A percentile compares a stretch with the other conserved stretches of the same genome.
Conservation (phyloP, 2,888 invertebrate genomes). For the Mythimna pallens region DNA sequence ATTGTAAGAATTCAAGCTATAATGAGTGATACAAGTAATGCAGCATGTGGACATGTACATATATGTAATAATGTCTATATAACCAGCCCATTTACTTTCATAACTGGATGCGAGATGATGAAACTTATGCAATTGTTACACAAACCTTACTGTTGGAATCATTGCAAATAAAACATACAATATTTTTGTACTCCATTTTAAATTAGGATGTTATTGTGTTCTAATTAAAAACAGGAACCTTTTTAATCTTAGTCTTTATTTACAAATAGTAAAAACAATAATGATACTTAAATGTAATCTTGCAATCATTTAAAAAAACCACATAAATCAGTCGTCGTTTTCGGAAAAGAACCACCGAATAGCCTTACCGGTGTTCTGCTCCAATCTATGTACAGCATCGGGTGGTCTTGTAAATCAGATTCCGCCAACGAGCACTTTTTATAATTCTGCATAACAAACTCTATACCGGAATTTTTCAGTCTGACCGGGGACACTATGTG, state of each 20-base stretch:
- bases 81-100: slow-evolving; percentile 12
- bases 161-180: slow-evolving; percentile 10
- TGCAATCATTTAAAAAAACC: slow-evolving; percentile 81
- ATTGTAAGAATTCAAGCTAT: slow-evolving; percentile 16
- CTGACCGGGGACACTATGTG: slow-evolving; percentile 81
- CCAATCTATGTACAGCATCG: slow-evolving; percentile 91
- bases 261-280: slow-evolving; percentile 18
- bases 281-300: background rate
- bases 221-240: slow-evolving; percentile 7
- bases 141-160: background rate
- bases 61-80: slow-evolving; percentile 8
- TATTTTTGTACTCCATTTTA: background rate
- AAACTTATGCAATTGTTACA: slow-evolving; percentile 28
- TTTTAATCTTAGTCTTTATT: slow-evolving; percentile 25
- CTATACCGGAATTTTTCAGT: slow-evolving; percentile 78
- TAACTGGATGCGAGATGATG: slow-evolving; percentile 29
- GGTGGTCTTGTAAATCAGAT: slow-evolving; percentile 73
- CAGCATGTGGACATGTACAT: background rate
- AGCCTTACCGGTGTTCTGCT: slow-evolving; percentile 92
- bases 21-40: slow-evolving; percentile 17
- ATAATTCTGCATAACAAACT: slow-evolving; percentile 83
- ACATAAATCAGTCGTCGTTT: slow-evolving; percentile 91
- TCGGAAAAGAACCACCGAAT: slow-evolving; percentile 92
- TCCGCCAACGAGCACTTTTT: slow-evolving; percentile 82
- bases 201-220: slow-evolving; percentile 3